Base-by-base conservation (phyloP, 2,888 invertebrate species). In the Pammene aurita region DNA sequence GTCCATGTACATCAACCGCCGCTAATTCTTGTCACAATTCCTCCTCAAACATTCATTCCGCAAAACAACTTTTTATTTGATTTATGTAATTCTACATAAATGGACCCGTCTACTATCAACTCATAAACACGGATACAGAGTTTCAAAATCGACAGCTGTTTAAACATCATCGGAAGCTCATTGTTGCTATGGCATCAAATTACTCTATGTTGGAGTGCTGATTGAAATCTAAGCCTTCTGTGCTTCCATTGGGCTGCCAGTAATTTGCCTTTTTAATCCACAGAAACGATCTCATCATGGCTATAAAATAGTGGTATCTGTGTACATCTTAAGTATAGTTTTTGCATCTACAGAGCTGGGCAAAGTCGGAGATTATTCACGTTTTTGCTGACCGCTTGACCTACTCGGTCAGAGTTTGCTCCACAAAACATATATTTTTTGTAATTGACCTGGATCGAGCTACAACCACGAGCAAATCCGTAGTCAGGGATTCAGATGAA, bases 121-220 rank as follows among this genome's bases (percentile, higher is more conserved):
- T 58, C 48, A 55, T 55, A 58, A 57, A 78, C 74, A 75, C 76
- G 73, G 73, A 76, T 77, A 74, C 76, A 72, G 71, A 72, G 78
- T 80, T 82, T 80, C 75, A 75, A 81, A 78, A 81, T 77, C 72
- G 71, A 75, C 84, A 85, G 81, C 81, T 85, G 85, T 85, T 83
- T 80, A 81, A 80, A 84, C 76, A 84, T 83, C 78, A 84, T 84
- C 77, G 82, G 82, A 84, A 84, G 76, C 79, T 82, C 82, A 82
- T 83, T 85, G 85, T 87, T 84, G 80, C 76, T 74, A 68, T 75
- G 80, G 83, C 80, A 79, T 86, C 81, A 82, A 83, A 84, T 85
- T 84, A 84, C 85, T 73, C 73, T 75, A 72, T 73, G 72, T 35
- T 52, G 10, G 57, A 57, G 46, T 75, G 77, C 75, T 84, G 84